Evolutionary conservation across 2,797 vertebrate genomes (phyloP).

Genomic region (Graptemys geographica): DNA sequence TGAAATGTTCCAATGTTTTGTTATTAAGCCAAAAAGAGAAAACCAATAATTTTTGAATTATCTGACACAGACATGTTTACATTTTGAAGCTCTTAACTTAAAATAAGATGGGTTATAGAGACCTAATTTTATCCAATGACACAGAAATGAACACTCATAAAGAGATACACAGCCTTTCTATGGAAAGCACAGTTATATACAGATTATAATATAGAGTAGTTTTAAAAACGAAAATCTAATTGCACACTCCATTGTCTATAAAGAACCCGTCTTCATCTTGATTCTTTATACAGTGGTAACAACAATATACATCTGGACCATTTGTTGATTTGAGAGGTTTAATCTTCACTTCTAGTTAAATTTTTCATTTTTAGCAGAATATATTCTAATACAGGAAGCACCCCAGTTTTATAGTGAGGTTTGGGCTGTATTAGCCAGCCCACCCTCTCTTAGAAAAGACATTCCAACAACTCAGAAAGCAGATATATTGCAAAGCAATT

Average conservation of each 20-base stretch:
- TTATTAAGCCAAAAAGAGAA: conserved; percentile 36
- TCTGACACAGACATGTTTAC: conserved; percentile 38
- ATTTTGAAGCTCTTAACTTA: conserved; percentile 24
- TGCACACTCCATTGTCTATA: neutral
- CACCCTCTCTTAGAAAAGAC: conserved; percentile 29
- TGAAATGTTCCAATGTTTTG: conserved; percentile 29
- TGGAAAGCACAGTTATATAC: neutral
- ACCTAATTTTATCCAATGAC: conserved; percentile 32
- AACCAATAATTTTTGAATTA: conserved; percentile 55
- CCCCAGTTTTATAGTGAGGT: conserved; percentile 37
- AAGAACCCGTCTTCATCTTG: neutral
- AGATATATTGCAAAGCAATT: conserved; percentile 21
- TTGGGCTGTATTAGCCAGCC: conserved; percentile 35
- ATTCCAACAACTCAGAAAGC: conserved; percentile 42
- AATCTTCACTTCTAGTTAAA: neutral
- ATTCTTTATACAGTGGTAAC: neutral
- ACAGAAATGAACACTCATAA: neutral
- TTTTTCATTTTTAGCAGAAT: conserved; percentile 42
- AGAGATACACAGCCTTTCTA: neutral
- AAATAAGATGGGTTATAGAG: neutral
- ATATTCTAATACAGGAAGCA: conserved; percentile 26
- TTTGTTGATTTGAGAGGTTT: conserved; percentile 15
- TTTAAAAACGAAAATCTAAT: conserved; percentile 4
- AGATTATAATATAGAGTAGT: neutral
- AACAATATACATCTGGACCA: conserved; percentile 20